phyloP scores from a whole-genome alignment of 1,140 invertebrate genomes.

The Apis florea region DNA sequence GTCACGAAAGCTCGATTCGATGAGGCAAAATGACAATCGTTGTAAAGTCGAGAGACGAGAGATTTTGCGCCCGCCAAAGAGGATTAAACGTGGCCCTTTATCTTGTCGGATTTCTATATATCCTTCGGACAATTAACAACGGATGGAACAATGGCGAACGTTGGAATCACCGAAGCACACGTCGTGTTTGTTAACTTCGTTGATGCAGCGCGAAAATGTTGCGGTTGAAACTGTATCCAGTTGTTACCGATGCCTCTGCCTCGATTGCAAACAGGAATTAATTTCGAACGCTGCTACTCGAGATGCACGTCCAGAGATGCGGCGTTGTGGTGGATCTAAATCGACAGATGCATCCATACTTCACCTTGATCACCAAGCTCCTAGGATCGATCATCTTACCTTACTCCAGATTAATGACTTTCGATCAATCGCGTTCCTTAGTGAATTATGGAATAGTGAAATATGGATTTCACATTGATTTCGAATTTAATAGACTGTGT shows the following conservation, averaged over 20 bases:
- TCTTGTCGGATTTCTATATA: background rate
- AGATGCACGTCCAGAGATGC: background rate
- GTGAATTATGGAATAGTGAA: too few species aligned
- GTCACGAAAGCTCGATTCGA: too few species aligned
- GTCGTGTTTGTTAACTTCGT: conserved; percentile 14
- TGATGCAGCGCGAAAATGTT: conserved; percentile 8
- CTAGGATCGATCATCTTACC: background rate
- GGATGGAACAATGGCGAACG: background rate
- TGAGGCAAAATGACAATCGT: too few species aligned
- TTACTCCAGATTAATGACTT: too few species aligned
- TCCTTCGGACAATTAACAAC: background rate
- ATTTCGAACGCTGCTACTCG: conserved; percentile 9
- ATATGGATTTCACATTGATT: too few species aligned
- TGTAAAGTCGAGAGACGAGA: background rate
- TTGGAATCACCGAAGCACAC: background rate
- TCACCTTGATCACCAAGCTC: background rate
- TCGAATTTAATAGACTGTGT: too few species aligned
- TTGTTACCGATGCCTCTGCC: background rate
- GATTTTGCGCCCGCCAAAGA: background rate
- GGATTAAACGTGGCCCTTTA: background rate
- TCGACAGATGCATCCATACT: background rate
- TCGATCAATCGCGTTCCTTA: background rate
- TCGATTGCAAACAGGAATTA: conserved; percentile 34
- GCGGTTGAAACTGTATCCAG: conserved; percentile 11
- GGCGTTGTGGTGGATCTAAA: background rate